Conservation (phyloP, 2,113 vertebrate species). For the Pandion haliaetus region DNA sequence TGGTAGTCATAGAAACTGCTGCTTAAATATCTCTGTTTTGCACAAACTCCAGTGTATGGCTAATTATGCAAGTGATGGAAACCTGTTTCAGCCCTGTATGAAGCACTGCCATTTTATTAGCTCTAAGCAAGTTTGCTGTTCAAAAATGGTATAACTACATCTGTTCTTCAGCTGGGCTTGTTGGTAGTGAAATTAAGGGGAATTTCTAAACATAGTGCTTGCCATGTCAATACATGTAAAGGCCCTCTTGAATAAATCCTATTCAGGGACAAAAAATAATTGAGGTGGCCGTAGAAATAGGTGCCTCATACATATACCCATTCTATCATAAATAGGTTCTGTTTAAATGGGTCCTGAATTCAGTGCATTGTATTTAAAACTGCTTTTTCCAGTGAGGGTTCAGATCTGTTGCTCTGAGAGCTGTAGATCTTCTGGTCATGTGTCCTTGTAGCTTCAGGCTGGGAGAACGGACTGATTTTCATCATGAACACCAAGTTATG, state of each 20-base stretch:
- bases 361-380: not conserved
- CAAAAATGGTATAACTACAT: not conserved
- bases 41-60: not conserved
- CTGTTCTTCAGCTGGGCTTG: not conserved
- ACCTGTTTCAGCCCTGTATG: not conserved
- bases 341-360: not conserved
- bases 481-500: not conserved
- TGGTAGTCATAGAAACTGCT: constrained; percentile 48
- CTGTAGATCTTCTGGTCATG: not conserved
- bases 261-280: not conserved
- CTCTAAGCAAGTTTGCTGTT: not conserved
- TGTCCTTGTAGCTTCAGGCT: not conserved
- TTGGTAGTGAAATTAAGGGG: not conserved
- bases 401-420: not conserved
- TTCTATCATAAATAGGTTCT: not conserved
- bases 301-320: not conserved
- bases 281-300: not conserved
- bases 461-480: not conserved
- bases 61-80: not conserved
- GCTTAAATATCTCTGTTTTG: not conserved
- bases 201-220: not conserved
- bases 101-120: not conserved
- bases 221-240: not conserved
- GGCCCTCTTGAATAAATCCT: not conserved
- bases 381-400: not conserved